These are phyloP conservation scores for Mizuhopecten yessoensis DNA, from an alignment of 1,140 invertebrate species.

Conservation along the genomic window DNA sequence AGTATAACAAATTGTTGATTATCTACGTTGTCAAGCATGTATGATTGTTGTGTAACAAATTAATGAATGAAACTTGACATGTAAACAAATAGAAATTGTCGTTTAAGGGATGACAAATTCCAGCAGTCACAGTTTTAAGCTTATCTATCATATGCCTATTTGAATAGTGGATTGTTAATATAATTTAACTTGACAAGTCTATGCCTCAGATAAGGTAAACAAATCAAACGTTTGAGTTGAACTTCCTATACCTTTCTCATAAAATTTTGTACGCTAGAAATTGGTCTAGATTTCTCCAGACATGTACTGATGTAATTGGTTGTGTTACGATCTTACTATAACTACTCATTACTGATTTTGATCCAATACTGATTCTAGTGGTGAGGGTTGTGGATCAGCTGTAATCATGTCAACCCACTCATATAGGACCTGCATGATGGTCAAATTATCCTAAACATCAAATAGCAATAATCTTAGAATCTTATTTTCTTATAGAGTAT, in stretches of 20 bases:
- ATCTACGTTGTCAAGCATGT: background rate
- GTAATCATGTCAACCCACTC: background rate
- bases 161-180: no score
- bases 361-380: background rate
- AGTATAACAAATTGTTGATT: background rate
- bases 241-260: background rate
- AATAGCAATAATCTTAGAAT: background rate
- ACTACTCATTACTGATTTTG: background rate
- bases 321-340: background rate
- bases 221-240: no score
- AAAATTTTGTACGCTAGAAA: background rate
- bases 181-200: background rate
- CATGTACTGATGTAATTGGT: background rate
- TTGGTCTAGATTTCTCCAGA: background rate
- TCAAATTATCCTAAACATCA: constrained; percentile 17
- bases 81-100: no score
- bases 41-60: no score
- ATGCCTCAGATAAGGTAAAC: no score
- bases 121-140: no score
- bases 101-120: no score
- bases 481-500: background rate
- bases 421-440: background rate
- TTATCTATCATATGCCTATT: no score
- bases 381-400: background rate
- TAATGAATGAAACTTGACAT: no score